Evolutionary conservation across 2,797 vertebrate species (phyloP), one percentile per base, ranked within the genome.

Genomic region (Cynodonichthys magdalenae): DNA sequence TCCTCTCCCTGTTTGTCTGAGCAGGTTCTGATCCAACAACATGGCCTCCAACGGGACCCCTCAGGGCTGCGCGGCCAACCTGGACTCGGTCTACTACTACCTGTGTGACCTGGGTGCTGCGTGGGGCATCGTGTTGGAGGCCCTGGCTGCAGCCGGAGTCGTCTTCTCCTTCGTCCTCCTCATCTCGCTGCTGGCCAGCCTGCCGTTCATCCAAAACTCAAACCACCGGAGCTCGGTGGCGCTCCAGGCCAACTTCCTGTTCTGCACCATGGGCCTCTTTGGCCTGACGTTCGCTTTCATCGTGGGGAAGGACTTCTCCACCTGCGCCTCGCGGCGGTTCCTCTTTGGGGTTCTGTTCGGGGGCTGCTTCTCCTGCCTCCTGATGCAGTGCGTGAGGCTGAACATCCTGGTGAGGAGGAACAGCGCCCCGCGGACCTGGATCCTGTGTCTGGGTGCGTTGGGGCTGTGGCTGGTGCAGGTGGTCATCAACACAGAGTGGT

Each of bases 401-500:
- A 97, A 96, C 84, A 72, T 95, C 74, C 91, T 98, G 12, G 87
- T 71, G 0, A 83, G 94, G 29, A 83, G 53, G 56, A 89, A 94
- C 81, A 61, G 36, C 0, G 93, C 88, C 0, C 95, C 95, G 0
- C 89, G 64, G 34, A 91, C 87, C 1, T 95, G 96, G 95, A 83
- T 80, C 49, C 67, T 95, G 1, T 94, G 94, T 62, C 67, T 90
- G 0, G 91, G 93, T 28, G 95, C 95, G 0, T 2, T 94, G 74
- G 92, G 89, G 4, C 87, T 98, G 0, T 89, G 94, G 87, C 81
- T 94, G 3, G 95, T 98, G 63, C 95, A 99, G 86, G 95, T 94
- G 52, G 89, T 99, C 83, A 95, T 99, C 88, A 99, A 98, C 61
- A 73, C 94, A 0, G 96, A 99, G 87, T 99, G 97, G 97, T 89